Conservation (phyloP, 2,113 vertebrate species). For the human region GRCh38 chr6:99904501-99905000, state of each 20-base stretch:
- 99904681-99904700: not conserved
- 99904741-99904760: not conserved
- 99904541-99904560: not conserved
- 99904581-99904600: not conserved
- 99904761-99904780: not conserved
- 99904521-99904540: not conserved
- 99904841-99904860: constrained; percentile 29
- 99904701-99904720: not conserved
- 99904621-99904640: not conserved
- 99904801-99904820: not conserved
- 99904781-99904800: constrained; percentile 11
- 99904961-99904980: constrained; percentile 46
- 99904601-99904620: not conserved
- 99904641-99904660: not conserved
- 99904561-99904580: not conserved
- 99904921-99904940: constrained; percentile 54
- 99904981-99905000: constrained; percentile 35
- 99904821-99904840: not conserved
- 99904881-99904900: not conserved
- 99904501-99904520: not conserved
- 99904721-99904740: not conserved
- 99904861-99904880: not conserved
- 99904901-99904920: constrained; percentile 39
- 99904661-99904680: not conserved
- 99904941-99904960: constrained; percentile 38